Evolutionary conservation across 2,113 vertebrate genomes (phyloP).

Genomic region (Paedocypris sp.): DNA sequence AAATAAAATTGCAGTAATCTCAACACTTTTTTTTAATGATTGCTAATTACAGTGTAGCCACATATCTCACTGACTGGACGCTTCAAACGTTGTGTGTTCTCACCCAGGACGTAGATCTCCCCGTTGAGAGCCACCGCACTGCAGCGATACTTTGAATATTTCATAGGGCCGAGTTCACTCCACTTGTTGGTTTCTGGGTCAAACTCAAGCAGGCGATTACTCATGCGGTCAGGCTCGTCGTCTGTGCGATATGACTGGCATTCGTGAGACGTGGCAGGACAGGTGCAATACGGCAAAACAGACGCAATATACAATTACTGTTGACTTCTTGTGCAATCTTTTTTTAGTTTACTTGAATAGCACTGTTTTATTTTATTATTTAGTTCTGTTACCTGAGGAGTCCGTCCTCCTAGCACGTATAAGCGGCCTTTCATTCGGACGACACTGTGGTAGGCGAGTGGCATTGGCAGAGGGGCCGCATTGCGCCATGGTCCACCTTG

Average conservation of each 20-base stretch:
- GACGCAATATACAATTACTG: slow-evolving; percentile 6
- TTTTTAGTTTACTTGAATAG: background rate
- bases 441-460: slow-evolving; percentile 72
- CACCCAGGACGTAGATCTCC: slow-evolving; percentile 90
- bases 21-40: no score
- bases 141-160: slow-evolving; percentile 88
- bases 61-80: background rate
- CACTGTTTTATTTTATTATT: background rate
- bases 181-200: slow-evolving; percentile 80
- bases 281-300: slow-evolving; percentile 31
- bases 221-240: slow-evolving; percentile 90
- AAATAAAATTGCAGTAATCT: no score
- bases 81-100: slow-evolving; percentile 39
- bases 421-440: slow-evolving; percentile 72
- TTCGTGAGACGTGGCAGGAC: slow-evolving; percentile 35
- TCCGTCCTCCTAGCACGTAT: slow-evolving; percentile 87
- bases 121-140: slow-evolving; percentile 71
- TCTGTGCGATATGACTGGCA: slow-evolving; percentile 77
- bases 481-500: slow-evolving; percentile 77
- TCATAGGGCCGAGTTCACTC: slow-evolving; percentile 76
- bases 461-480: slow-evolving; percentile 73
- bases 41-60: no score
- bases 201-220: slow-evolving; percentile 79
- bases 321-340: background rate
- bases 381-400: slow-evolving; percentile 76